Base-by-base conservation (phyloP, 2,888 invertebrate genomes). In the Nephrotoma appendiculata region DNA sequence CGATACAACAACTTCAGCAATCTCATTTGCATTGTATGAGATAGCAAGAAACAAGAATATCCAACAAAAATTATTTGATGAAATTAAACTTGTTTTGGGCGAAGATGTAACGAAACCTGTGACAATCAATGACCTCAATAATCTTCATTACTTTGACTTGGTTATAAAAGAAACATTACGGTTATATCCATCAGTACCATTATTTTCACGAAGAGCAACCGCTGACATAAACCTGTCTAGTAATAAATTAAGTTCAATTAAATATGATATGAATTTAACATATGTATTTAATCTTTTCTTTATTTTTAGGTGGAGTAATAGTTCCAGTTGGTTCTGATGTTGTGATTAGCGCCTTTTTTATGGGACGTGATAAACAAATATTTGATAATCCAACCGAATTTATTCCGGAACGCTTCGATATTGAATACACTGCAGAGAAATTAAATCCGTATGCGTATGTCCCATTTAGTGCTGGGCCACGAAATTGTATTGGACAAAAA, bases 101-200 rank as follows among this genome's bases (percentile, higher is more conserved):
- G 87, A 86, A 3, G 89, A 90, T 88, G 87, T 84, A 5, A 88
- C n/a, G 1, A 88, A 88, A 2, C 31, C 89, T 0, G 86, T 90
- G 0, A 89, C 86, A 45, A 57, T 86, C 4, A 57, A 88, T 0
- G 89, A 89, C 48, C 87, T 91, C 2, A 89, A 89, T 0, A 87
- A 89, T 0, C 87, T 91, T 6, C 88, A 88, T 6, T 91, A 91
- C 87, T 91, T 95, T 87, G 95, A 94, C 88, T 93, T 93, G 88
- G 94, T 94, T 85, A 93, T 95, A 83, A 95, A 95, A 89, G 95
- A 95, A 89, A 92, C 94, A 0, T 89, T 95, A 87, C 91, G 95
- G 48, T 89, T 95, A 0, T 94, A 93, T 89, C 95, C 95, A 0
- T 94, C 94, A 85, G 94, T 95, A 11, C 94, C 94, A 45, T 92